These are phyloP conservation scores for Oreochromis mossambicus DNA, from an alignment of 2,797 vertebrate genomes.

Conservation along the genomic window DNA sequence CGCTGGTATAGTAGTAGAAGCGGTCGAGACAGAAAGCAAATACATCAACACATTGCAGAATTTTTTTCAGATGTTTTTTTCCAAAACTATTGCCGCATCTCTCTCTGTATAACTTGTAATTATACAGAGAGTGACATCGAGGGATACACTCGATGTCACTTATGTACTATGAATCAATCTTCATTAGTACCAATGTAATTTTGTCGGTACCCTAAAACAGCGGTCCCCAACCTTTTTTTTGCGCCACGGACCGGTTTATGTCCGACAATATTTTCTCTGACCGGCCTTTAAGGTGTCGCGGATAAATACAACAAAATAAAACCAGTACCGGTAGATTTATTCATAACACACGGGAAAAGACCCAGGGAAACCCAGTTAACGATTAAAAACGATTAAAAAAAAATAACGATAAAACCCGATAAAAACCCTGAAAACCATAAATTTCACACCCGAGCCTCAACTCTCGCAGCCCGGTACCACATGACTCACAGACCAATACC, in stretches of 20 bases:
- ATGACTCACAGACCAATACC: rapidly evolving
- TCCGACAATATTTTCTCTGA: not conserved
- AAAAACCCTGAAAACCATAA: not conserved
- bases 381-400: rapidly evolving
- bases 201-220: not conserved
- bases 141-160: not conserved
- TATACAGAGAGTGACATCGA: not conserved
- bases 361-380: rapidly evolving
- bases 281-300: not conserved
- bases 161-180: not conserved
- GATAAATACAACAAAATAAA: not conserved
- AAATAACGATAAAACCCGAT: not conserved
- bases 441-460: not conserved
- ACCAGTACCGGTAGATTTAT: not conserved
- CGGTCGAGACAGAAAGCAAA: not conserved
- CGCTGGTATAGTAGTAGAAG: not conserved
- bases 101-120: not conserved
- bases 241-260: not conserved
- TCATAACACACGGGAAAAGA: not conserved
- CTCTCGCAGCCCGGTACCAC: rapidly evolving
- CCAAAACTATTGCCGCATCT: rapidly evolving
- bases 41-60: not conserved
- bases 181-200: not conserved
- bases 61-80: not conserved
- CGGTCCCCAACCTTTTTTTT: not conserved